Conservation (phyloP, 2,113 vertebrate genomes). For the Scomber scombrus region DNA sequence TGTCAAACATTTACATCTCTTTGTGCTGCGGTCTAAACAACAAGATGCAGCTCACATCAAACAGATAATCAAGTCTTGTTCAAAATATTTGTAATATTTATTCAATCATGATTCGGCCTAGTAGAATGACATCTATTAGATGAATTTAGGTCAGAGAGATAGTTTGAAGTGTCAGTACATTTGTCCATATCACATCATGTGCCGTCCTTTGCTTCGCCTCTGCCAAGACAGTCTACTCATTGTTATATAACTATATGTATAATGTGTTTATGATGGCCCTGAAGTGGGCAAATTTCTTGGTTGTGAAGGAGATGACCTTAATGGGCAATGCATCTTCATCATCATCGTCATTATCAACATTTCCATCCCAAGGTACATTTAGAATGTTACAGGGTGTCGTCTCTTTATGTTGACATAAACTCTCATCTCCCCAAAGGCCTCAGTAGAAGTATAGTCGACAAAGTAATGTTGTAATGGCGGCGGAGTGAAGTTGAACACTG, state of each 20-base stretch:
- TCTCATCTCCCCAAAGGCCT: neutral
- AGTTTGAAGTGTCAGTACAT: neutral
- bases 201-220: neutral
- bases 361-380: neutral
- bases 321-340: constrained; percentile 7
- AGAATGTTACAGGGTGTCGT: neutral
- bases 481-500: neutral
- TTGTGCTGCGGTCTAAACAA: neutral
- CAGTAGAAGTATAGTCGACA: too few species aligned
- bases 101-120: neutral
- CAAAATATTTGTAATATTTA: neutral
- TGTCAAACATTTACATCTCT: neutral
- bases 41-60: neutral
- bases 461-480: neutral
- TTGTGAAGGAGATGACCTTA: constrained; percentile 38
- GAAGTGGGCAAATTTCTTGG: constrained; percentile 13
- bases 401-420: constrained; percentile 7
- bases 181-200: neutral
- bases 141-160: constrained; percentile 54
- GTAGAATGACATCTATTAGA: constrained; percentile 22
- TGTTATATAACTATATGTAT: constrained; percentile 19
- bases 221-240: neutral
- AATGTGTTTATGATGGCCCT: constrained; percentile 18
- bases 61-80: neutral
- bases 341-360: neutral